A percentile compares a stretch with the other conserved stretches of the same genome.
Conservation (phyloP, 2,113 vertebrate species). For the Cyanoderma ruficeps region DNA sequence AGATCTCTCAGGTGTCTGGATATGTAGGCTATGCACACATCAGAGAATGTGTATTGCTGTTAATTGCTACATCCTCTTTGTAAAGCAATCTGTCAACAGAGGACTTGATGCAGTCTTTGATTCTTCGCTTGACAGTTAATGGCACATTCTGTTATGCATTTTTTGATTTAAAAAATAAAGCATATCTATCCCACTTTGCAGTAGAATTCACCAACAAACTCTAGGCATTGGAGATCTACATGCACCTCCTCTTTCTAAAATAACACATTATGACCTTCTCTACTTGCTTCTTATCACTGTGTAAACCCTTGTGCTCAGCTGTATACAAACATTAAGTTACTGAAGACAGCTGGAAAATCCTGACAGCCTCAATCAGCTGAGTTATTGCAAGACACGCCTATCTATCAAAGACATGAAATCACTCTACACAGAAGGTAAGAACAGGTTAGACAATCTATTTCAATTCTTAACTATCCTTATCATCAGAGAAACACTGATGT, state of each 20-base stretch:
- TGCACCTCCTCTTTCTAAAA: background rate
- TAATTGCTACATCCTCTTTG: background rate
- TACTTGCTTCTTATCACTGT: background rate
- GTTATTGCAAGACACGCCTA: background rate
- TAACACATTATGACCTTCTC: background rate
- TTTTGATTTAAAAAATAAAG: background rate
- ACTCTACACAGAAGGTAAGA: background rate
- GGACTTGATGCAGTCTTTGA: background rate
- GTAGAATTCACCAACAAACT: background rate
- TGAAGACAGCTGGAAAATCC: background rate
- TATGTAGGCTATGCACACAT: background rate
- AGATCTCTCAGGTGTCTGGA: background rate
- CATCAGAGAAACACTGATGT: background rate
- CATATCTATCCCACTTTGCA: background rate
- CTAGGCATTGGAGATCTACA: background rate
- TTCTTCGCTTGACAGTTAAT: background rate
- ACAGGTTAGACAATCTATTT: background rate
- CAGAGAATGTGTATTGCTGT: background rate
- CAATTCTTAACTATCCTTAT: background rate
- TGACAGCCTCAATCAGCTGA: background rate
- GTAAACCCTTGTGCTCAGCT: background rate
- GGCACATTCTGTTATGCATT: background rate
- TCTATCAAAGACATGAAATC: background rate
- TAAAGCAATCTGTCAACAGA: background rate
- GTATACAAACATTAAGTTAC: background rate